Evolutionary conservation across 2,888 invertebrate genomes (phyloP).

Genomic region (Xestobium rufovillosum): DNA sequence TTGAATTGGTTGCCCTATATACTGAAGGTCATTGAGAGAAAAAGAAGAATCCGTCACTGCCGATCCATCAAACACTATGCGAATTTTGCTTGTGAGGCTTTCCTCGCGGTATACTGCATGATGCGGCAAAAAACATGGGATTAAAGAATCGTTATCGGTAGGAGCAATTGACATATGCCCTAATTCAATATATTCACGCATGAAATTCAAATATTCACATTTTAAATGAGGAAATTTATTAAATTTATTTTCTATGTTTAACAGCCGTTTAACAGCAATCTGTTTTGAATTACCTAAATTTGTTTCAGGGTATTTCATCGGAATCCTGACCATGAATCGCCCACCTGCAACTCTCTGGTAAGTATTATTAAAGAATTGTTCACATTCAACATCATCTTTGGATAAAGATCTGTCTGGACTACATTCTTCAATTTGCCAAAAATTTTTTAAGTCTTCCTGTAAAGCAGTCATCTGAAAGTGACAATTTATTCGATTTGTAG

Average conservation of each 20-base stretch:
- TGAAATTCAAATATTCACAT: constrained; percentile 14
- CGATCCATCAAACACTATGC: constrained; percentile 32
- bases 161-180: constrained; percentile 21
- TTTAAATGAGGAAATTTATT: constrained; percentile 5
- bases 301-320: constrained; percentile 7
- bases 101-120: constrained; percentile 25
- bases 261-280: constrained; percentile 11
- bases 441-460: constrained; percentile 7
- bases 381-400: constrained; percentile 14
- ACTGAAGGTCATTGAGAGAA: constrained; percentile 27
- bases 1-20: constrained; percentile 28
- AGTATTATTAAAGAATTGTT: constrained; percentile 12
- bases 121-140: constrained; percentile 31
- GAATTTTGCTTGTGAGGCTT: constrained; percentile 27
- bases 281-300: constrained; percentile 12
- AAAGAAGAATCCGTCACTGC: constrained; percentile 21
- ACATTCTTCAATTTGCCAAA: constrained; percentile 17
- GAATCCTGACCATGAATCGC: constrained; percentile 15
- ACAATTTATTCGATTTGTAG: too few species aligned
- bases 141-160: constrained; percentile 6
- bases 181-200: constrained; percentile 17
- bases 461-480: too few species aligned
- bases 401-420: not conserved
- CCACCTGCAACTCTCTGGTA: constrained; percentile 1
- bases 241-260: constrained; percentile 10